Evolutionary conservation across 2,113 vertebrate genomes (phyloP).

Genomic region (Herpailurus yagouaroundi): DNA sequence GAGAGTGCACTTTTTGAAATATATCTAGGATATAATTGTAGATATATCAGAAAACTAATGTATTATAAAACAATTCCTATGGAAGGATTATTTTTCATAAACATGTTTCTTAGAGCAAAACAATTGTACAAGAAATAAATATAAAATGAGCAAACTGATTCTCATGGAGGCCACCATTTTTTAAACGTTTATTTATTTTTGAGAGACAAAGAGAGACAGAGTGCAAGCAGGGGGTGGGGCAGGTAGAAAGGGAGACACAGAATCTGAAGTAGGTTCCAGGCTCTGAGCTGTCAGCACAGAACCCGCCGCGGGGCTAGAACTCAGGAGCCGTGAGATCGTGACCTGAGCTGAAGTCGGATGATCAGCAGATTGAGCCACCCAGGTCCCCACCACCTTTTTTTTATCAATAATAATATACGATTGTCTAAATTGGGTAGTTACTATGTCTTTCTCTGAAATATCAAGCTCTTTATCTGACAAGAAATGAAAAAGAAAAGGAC

Average conservation of each 20-base stretch:
- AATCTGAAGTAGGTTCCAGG: no score
- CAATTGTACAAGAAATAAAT: background rate
- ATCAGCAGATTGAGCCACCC: no score
- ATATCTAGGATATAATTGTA: background rate
- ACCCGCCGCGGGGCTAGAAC: no score
- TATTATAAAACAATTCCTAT: background rate
- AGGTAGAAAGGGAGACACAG: no score
- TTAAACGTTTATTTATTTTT: background rate
- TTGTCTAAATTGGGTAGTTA: background rate
- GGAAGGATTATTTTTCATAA: background rate
- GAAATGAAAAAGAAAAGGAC: background rate
- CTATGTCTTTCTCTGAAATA: background rate
- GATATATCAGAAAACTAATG: background rate
- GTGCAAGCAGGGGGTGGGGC: no score
- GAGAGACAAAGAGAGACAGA: no score
- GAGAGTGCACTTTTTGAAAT: background rate
- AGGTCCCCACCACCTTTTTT: background rate
- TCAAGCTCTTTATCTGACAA: background rate
- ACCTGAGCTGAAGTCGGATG: no score
- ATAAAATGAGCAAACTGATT: background rate
- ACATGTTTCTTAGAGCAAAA: background rate
- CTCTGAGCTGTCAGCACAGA: no score
- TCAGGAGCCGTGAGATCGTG: no score
- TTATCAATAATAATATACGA: background rate
- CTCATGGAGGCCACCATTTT: background rate